A percentile compares a stretch with the other conserved stretches of the same genome.
phyloP scores from a whole-genome alignment of 2,113 vertebrate species.

The Catharus fuscescens region DNA sequence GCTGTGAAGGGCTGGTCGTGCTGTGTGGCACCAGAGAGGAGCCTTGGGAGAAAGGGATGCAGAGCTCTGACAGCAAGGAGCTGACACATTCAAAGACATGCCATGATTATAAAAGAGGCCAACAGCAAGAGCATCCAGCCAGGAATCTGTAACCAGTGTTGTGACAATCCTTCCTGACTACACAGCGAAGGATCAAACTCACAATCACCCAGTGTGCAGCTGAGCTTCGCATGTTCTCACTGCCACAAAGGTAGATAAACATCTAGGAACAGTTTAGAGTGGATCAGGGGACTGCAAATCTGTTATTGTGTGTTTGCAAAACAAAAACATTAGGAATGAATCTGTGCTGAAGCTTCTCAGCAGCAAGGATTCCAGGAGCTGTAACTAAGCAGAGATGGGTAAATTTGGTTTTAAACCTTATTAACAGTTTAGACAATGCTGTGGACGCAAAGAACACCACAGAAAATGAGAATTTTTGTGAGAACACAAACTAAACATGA shows the following conservation, averaged over 20 bases:
- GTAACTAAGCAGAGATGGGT: background rate
- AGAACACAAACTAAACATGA: rapidly evolving
- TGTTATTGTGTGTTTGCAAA: background rate
- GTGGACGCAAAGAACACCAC: background rate
- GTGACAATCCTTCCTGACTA: background rate
- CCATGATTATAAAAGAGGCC: background rate
- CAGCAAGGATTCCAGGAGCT: background rate
- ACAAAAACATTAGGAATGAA: background rate
- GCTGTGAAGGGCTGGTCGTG: background rate
- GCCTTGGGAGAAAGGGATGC: background rate
- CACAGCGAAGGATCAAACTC: background rate
- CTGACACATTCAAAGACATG: background rate
- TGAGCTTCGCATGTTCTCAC: background rate
- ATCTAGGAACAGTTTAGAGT: background rate
- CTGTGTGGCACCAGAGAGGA: background rate
- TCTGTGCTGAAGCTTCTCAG: background rate
- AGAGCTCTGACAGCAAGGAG: background rate
- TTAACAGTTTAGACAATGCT: background rate
- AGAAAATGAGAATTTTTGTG: background rate
- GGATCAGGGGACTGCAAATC: background rate
- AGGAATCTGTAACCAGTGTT: background rate
- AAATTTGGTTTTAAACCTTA: background rate
- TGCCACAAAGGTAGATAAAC: background rate
- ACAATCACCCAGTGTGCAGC: background rate
- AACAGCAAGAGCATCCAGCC: background rate